These are phyloP conservation scores for Monopis laevigella DNA, from an alignment of 2,888 invertebrate species.

Conservation along the genomic window DNA sequence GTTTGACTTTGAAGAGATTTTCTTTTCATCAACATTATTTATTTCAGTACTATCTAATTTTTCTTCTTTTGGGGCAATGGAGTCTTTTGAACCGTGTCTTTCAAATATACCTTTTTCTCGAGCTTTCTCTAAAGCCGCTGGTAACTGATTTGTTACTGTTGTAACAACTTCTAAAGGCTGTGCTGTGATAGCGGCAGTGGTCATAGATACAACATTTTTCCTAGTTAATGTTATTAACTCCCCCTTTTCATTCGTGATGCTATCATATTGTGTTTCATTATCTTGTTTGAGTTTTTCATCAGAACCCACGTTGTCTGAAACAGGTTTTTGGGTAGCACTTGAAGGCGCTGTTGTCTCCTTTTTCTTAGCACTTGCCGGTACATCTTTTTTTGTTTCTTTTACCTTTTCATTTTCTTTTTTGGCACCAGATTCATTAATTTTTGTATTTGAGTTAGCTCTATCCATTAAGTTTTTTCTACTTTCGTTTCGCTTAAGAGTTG, in stretches of 20 bases:
- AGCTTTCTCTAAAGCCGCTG: slow-evolving; percentile 55
- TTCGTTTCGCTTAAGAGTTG: slow-evolving; percentile 36
- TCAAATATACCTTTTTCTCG: slow-evolving; percentile 59
- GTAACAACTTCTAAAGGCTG: slow-evolving; percentile 65
- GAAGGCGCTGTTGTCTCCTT: slow-evolving; percentile 21
- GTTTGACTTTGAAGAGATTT: slow-evolving; percentile 28
- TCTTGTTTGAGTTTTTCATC: slow-evolving; percentile 48
- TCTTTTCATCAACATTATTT: slow-evolving; percentile 26
- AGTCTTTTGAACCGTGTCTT: slow-evolving; percentile 53
- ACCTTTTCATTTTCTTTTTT: slow-evolving; percentile 9
- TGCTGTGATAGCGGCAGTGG: slow-evolving; percentile 66
- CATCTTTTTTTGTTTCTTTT: slow-evolving; percentile 21
- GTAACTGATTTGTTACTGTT: slow-evolving; percentile 63
- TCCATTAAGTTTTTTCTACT: slow-evolving; percentile 42
- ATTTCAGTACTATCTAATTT: slow-evolving; percentile 20
- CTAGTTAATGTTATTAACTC: slow-evolving; percentile 56
- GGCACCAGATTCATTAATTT: slow-evolving; percentile 35
- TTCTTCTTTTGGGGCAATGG: slow-evolving; percentile 45
- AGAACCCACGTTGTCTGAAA: slow-evolving; percentile 26
- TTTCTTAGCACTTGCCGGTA: slow-evolving; percentile 23
- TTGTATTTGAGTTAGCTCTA: slow-evolving; percentile 37
- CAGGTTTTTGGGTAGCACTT: slow-evolving; percentile 22
- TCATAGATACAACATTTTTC: slow-evolving; percentile 65
- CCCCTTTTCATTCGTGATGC: slow-evolving; percentile 41
- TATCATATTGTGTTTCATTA: slow-evolving; percentile 55